Base-by-base conservation (phyloP, 2,113 vertebrate genomes). In the Poeciliopsis occidentalis region DNA sequence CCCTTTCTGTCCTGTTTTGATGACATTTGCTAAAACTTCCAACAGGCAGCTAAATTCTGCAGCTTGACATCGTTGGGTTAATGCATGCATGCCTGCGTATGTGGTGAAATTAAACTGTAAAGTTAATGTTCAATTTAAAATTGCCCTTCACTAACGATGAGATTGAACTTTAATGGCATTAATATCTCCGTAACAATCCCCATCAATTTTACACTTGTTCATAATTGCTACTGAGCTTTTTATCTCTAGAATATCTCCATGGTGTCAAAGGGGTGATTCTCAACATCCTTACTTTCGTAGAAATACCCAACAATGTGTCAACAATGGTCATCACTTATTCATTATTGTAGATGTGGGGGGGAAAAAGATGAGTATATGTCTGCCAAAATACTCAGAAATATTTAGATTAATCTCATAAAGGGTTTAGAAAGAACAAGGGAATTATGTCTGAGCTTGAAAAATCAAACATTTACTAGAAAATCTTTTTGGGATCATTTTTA, bases 81-180 rank as follows among this genome's bases (percentile, higher is more conserved):
- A 71, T 78, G 67, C 54, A 69, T 61, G 44, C 54, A 67, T 61
- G 44, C 69, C 47, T 57, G 12, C 8, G 22, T 31, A 27, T 60
- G 57, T 60, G 19, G 51, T 15, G n/a, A 22, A 64, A 73, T 75
- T 13, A 79, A 81, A 73, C 64, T 27, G 15, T 78, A 51, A 60
- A 71, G 71, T 71, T 51, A 34, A 67, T 31, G 31, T 54, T 69
- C 79, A 71, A 84, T 80, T 75, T 67, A 67, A 81, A 66, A 71
- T 77, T 27, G 54, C 54, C 72, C 11, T 62, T 64, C 60, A 79
- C 10, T 87, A 64, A 11, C 78, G 3, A 78, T 74, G 26, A 84
- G 57, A 85, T 76, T 63, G 54, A 37, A 80, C 34, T 73, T 78
- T 82, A 80, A 83, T 87, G 67, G 79, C 73, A 64, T 76, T 57